A percentile compares a stretch with the other conserved stretches of the same genome.
Conservation (phyloP, 2,797 vertebrate genomes). For the Sebastolobus alascanus region DNA sequence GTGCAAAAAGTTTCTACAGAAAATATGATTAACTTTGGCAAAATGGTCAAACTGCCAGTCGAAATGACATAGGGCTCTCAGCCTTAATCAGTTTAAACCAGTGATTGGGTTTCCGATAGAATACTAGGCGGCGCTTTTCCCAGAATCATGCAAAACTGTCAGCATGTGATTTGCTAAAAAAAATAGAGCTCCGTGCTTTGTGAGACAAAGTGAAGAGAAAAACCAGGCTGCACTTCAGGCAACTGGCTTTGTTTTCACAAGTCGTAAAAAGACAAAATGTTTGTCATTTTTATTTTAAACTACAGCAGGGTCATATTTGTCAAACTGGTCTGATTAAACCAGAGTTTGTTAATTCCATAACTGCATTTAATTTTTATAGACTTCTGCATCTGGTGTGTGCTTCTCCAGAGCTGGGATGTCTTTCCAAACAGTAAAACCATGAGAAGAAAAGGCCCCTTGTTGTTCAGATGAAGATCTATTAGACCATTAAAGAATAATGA, state of each 20-base stretch:
- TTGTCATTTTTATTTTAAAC: constrained; percentile 25
- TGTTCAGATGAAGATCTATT: constrained; percentile 62
- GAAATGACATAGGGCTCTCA: constrained; percentile 38
- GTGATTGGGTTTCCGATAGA: constrained; percentile 44
- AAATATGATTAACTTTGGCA: constrained; percentile 47
- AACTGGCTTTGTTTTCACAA: constrained; percentile 10
- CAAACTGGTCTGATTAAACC: constrained; percentile 11
- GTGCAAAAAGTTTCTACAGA: constrained; percentile 22
- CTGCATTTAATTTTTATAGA: constrained; percentile 23
- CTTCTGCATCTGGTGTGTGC: constrained; percentile 10
- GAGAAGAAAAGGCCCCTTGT: constrained; percentile 39
- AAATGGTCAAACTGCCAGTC: constrained; percentile 34
- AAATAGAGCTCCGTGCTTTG: neutral
- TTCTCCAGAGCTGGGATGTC: constrained; percentile 3
- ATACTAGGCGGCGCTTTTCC: constrained; percentile 18
- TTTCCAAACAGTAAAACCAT: constrained; percentile 24
- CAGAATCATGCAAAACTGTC: constrained; percentile 34
- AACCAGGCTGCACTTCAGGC: neutral
- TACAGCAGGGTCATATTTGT: constrained; percentile 2
- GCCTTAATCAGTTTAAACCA: constrained; percentile 34
- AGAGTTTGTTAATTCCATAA: constrained; percentile 21
- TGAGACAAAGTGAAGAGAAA: constrained; percentile 17
- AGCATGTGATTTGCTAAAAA: constrained; percentile 25
- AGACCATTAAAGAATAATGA: constrained; percentile 51
- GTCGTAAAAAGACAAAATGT: constrained; percentile 19